Conservation (phyloP, 2,797 vertebrate species). For the Sebastes iracundus region DNA sequence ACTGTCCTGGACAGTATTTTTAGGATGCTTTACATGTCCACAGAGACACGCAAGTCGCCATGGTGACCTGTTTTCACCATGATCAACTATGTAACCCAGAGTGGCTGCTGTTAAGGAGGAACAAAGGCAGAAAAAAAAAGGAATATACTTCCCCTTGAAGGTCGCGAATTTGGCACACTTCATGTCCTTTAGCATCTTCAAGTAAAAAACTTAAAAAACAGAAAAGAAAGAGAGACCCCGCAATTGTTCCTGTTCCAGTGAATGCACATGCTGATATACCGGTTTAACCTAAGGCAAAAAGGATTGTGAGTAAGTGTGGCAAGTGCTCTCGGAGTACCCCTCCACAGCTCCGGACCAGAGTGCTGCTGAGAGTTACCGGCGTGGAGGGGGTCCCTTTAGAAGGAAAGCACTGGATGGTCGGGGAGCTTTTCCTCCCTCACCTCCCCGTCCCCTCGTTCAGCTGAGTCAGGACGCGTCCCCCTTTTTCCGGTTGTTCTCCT, state of each 20-base stretch:
- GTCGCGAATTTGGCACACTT: conserved; percentile 77
- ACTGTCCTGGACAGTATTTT: conserved; percentile 80
- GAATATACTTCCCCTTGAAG: conserved; percentile 41
- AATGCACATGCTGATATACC: conserved; percentile 72
- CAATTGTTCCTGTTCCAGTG: conserved; percentile 46
- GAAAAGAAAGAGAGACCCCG: not conserved
- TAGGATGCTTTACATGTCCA: conserved; percentile 76
- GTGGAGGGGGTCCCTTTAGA: conserved; percentile 20
- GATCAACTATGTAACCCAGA: conserved; percentile 70
- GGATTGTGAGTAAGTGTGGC: conserved; percentile 65
- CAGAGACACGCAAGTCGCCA: conserved; percentile 66
- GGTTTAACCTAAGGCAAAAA: conserved; percentile 76
- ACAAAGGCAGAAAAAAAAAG: conserved; percentile 17
- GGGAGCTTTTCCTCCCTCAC: conserved; percentile 6
- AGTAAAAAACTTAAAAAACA: conserved; percentile 39
- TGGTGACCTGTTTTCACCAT: conserved; percentile 82
- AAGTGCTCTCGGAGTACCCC: conserved; percentile 52
- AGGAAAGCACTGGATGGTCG: conserved; percentile 29
- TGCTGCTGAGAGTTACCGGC: conserved; percentile 25
- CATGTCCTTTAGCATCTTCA: conserved; percentile 67
- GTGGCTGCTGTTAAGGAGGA: conserved; percentile 54
- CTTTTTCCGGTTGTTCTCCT: not conserved
- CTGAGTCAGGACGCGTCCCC: conserved; percentile 47
- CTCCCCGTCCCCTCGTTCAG: conserved; percentile 6
- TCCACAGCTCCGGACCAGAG: conserved; percentile 44